A percentile compares a stretch with the other conserved stretches of the same genome.
Evolutionary conservation across 2,888 invertebrate species (phyloP).

Genomic region (Oscheius myriophilus): DNA sequence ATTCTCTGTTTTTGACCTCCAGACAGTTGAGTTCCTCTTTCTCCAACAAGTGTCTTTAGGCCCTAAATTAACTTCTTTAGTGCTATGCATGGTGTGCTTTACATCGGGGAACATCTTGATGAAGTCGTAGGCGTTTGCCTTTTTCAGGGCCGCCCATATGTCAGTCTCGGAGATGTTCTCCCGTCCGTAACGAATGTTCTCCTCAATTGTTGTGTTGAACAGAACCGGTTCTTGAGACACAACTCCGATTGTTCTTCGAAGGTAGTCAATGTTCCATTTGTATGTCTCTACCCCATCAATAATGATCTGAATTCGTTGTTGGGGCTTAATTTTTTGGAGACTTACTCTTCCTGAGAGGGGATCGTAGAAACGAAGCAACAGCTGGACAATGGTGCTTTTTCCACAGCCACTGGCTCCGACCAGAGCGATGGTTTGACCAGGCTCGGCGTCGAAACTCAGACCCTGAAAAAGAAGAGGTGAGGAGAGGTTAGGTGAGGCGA

Average conservation of each 20-base stretch:
- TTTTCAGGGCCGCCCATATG: constrained; percentile 58
- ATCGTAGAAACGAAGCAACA: constrained; percentile 64
- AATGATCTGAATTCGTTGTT: constrained; percentile 25
- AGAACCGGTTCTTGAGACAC: constrained; percentile 76
- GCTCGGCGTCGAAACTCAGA: constrained; percentile 52
- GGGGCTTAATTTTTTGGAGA: too few species aligned
- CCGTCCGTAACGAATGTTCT: constrained; percentile 72
- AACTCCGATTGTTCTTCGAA: constrained; percentile 71
- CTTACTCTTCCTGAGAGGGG: constrained; percentile 48
- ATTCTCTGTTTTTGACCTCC: constrained; percentile 71
- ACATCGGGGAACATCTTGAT: constrained; percentile 68
- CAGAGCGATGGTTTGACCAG: constrained; percentile 64
- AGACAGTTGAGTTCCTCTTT: constrained; percentile 72
- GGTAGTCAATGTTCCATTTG: constrained; percentile 72
- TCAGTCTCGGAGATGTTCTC: constrained; percentile 45
- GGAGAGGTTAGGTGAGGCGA: too few species aligned
- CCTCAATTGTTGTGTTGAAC: constrained; percentile 73
- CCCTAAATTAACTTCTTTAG: constrained; percentile 12
- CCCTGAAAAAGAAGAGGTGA: constrained; percentile 28
- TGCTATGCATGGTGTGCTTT: neutral
- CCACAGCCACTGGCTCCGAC: constrained; percentile 67
- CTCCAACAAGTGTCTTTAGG: constrained; percentile 71
- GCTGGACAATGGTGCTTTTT: constrained; percentile 58
- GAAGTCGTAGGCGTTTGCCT: constrained; percentile 72
- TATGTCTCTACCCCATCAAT: constrained; percentile 72